Conservation (phyloP, 2,797 vertebrate species). For the Lagocephalus sceleratus region DNA sequence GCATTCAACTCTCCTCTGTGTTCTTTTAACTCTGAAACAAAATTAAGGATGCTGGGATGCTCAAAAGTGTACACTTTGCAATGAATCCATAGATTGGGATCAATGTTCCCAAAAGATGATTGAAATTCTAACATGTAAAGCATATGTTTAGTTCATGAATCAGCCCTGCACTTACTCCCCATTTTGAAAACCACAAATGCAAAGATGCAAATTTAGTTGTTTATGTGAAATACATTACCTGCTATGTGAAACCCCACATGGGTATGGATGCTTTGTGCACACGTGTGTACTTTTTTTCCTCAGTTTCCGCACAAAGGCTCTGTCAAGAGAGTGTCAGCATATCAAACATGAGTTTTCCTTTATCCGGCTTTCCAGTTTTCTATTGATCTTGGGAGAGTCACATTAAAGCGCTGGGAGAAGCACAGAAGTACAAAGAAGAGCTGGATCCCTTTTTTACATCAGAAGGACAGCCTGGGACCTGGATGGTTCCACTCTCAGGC, state of each 20-base stretch:
- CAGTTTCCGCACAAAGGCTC: slow-evolving; percentile 32
- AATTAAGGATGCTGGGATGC: no score
- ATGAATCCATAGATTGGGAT: no score
- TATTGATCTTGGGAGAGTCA: slow-evolving; percentile 46
- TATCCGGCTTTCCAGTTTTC: slow-evolving; percentile 48
- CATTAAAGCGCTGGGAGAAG: slow-evolving; percentile 48
- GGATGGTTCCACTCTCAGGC: slow-evolving; percentile 31
- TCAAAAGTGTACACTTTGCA: no score
- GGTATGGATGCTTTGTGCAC: slow-evolving; percentile 3
- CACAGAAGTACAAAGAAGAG: slow-evolving; percentile 54
- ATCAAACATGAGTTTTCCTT: slow-evolving; percentile 49
- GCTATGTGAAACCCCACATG: not conserved
- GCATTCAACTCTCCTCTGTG: not conserved
- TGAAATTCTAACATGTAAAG: no score
- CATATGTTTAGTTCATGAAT: no score
- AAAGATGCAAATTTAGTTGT: no score
- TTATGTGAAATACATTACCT: no score
- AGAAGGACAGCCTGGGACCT: slow-evolving; percentile 44
- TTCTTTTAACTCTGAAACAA: not conserved
- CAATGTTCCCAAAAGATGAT: no score
- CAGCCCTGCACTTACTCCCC: no score
- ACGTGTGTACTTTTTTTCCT: slow-evolving; percentile 2
- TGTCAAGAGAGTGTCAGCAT: slow-evolving; percentile 61
- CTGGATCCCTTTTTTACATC: slow-evolving; percentile 38
- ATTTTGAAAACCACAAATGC: no score